Conservation (phyloP, 1,140 invertebrate genomes). For the Drosophila sulfurigaster region DNA sequence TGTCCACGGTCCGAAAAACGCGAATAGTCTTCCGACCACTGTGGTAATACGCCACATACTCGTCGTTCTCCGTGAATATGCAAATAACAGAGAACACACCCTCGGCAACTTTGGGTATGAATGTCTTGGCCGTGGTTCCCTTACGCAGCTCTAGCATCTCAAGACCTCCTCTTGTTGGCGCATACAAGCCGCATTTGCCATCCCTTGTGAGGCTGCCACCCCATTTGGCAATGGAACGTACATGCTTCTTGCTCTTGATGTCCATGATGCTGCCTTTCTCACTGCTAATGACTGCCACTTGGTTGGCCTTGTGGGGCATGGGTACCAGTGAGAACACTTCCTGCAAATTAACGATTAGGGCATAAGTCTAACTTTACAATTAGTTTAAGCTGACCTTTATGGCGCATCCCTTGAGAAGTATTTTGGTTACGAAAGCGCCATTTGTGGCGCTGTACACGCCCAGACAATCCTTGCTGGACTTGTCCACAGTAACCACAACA, state of each 20-base stretch:
- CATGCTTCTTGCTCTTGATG: conserved; percentile 91
- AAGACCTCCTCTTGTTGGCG: conserved; percentile 95
- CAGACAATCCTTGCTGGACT: conserved; percentile 92
- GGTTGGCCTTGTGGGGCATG: conserved; percentile 92
- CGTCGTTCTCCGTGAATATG: conserved; percentile 96
- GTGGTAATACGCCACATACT: conserved; percentile 98
- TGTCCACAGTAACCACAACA: conserved; percentile 92
- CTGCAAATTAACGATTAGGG: conserved; percentile 68
- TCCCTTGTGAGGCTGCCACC: conserved; percentile 93
- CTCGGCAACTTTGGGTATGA: conserved; percentile 97
- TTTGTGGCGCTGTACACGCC: conserved; percentile 93
- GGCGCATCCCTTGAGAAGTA: conserved; percentile 88
- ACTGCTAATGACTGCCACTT: conserved; percentile 94
- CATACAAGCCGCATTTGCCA: conserved; percentile 96
- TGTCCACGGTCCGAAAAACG: conserved; percentile 95
- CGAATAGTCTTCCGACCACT: conserved; percentile 94
- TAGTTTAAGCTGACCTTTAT: conserved; percentile 86
- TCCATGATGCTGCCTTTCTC: conserved; percentile 96
- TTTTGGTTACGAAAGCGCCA: conserved; percentile 91
- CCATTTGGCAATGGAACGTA: conserved; percentile 92
- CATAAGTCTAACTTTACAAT: background rate
- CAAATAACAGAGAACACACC: conserved; percentile 98
- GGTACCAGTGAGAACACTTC: conserved; percentile 90
- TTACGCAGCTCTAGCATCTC: conserved; percentile 95
- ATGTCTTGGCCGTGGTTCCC: conserved; percentile 92